Base-by-base conservation (phyloP, 1,140 invertebrate species). In the Alviniconcha marisindica region DNA sequence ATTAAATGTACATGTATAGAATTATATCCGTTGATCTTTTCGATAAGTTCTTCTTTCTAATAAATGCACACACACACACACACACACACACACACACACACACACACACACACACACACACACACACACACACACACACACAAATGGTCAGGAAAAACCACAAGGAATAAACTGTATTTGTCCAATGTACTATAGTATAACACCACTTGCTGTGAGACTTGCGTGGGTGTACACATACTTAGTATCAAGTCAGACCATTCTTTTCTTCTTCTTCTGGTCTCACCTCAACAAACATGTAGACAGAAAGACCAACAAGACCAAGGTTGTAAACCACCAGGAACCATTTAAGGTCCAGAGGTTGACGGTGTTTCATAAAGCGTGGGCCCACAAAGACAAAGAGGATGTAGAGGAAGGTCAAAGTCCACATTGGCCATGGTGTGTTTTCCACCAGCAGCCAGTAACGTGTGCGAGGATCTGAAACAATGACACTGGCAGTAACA, bases 251-350 rank as follows among this genome's bases (percentile, higher is more conserved):
- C n/a, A n/a, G n/a, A n/a, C n/a, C n/a, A n/a, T n/a, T n/a, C n/a
- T n/a, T n/a, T n/a, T n/a, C n/a, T n/a, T n/a, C n/a, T n/a, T n/a
- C n/a, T n/a, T n/a, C 21, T 31, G 24, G 15, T 74, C 82, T 86
- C 81, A 92, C 91, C 90, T 92, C 91, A 42, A 91, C 66, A 85
- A 90, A 88, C 78, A 98, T 93, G 96, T 96, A 97, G 76, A 95
- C 92, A 86, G 96, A 97, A 91, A 97, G 96, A 88, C 96, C 88
- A 69, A 98, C 96, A 95, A 98, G 96, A 84, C 96, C 94, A 80
- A 96, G 93, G 94, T 98, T 98, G 93, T 98, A 98, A 69, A 95
- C 93, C 89, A 98, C 95, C 88, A 98, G 94, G 60, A 96, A 94
- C 85, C 95, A 95, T 87, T 96, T 95, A 40, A 98, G 94, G 87